A percentile compares a stretch with the other conserved stretches of the same genome.
These are phyloP conservation scores for Echinarachnius parma DNA, from an alignment of 53 echinoderm and acorn worm species.

Conservation along the genomic window DNA sequence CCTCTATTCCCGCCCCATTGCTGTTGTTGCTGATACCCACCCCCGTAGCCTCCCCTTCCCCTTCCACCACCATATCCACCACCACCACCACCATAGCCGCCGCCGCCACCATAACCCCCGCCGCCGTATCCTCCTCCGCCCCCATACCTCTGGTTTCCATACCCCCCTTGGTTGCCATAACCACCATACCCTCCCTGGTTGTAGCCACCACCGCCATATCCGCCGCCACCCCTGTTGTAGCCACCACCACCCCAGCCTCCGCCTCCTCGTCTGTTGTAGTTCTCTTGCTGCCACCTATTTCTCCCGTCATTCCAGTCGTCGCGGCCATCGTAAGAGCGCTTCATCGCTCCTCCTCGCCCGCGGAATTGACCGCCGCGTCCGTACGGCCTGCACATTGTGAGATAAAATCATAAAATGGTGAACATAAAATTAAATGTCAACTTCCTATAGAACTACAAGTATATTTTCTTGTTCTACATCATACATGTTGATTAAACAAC, in stretches of 20 bases:
- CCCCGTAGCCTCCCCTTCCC: constrained; percentile 27
- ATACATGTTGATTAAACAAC: too few relatives aligned
- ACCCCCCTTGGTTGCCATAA: constrained; percentile 14
- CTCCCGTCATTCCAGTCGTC: constrained; percentile 40
- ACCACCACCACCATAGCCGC: neutral
- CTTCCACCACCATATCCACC: constrained; percentile 2
- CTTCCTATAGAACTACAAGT: too few relatives aligned
- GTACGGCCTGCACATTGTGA: constrained; percentile 10
- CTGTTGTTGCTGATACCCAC: constrained; percentile 23
- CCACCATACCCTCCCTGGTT: constrained; percentile 9
- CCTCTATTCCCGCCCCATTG: constrained; percentile 1
- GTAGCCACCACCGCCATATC: constrained; percentile 11
- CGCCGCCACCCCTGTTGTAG: constrained; percentile 4
- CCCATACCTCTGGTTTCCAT: constrained; percentile 32
- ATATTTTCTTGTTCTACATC: too few relatives aligned
- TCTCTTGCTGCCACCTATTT: constrained; percentile 34
- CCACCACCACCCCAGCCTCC: constrained; percentile 11
- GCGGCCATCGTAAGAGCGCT: constrained; percentile 31
- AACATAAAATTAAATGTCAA: too few relatives aligned
- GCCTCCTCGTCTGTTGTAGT: constrained; percentile 36
- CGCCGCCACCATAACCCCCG: constrained; percentile 4
- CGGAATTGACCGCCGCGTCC: constrained; percentile 17
- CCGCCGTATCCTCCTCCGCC: constrained; percentile 11
- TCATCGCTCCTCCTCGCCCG: constrained; percentile 28
- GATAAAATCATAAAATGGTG: too few relatives aligned